A percentile compares a stretch with the other conserved stretches of the same genome.
Conservation (phyloP, 2,888 invertebrate species). For the Tiliacea citrago region DNA sequence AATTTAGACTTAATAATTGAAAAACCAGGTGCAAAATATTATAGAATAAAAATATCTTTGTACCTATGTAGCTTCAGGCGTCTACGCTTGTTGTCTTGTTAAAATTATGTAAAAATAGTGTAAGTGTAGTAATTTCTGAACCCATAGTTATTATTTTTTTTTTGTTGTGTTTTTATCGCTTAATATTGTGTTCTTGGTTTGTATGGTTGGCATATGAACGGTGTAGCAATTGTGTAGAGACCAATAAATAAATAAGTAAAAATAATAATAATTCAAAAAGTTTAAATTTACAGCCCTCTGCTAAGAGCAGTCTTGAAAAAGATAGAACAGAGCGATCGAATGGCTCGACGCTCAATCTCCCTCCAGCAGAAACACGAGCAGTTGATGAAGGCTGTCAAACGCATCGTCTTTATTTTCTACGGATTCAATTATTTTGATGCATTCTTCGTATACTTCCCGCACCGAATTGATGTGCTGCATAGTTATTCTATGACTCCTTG, state of each 20-base stretch:
- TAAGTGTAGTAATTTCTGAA: neutral
- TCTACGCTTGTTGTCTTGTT: neutral
- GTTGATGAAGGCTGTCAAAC: slow-evolving; percentile 74
- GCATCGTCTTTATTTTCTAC: slow-evolving; percentile 77
- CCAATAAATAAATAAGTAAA: too few relatives aligned
- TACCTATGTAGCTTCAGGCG: too few relatives aligned
- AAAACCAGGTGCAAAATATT: neutral
- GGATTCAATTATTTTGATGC: slow-evolving; percentile 70
- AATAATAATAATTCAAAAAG: too few relatives aligned
- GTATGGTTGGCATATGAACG: neutral
- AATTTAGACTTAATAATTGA: too few relatives aligned
- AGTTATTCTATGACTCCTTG: slow-evolving; percentile 81
- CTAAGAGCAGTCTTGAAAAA: slow-evolving; percentile 68
- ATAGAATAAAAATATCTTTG: neutral
- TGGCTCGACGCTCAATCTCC: slow-evolving; percentile 63
- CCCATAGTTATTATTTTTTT: too few relatives aligned
- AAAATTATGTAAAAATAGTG: neutral
- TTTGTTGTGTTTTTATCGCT: neutral
- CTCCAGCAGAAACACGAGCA: slow-evolving; percentile 71
- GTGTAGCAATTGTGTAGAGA: neutral
- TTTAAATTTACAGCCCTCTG: slow-evolving; percentile 72
- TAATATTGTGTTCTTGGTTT: too few relatives aligned
- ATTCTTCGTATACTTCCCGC: slow-evolving; percentile 75
- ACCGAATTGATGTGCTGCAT: slow-evolving; percentile 71
- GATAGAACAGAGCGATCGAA: slow-evolving; percentile 71